Percentiles rank a stretch among this genome's conserved stretches.
Conservation (phyloP, 2,113 vertebrate species). For the Murina feae region DNA sequence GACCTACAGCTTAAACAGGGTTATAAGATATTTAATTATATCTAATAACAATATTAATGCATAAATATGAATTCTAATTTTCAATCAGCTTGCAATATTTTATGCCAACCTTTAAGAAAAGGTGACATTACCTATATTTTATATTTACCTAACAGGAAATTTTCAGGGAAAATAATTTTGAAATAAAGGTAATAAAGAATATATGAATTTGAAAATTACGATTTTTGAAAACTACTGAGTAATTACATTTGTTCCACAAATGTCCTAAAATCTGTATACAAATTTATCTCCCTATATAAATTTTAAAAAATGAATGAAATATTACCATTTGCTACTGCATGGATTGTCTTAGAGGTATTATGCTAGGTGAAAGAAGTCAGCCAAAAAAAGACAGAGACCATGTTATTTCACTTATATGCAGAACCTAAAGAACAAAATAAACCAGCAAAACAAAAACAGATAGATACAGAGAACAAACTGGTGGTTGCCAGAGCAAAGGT, state of each 20-base stretch:
- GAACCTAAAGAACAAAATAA: neutral
- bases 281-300: neutral
- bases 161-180: neutral
- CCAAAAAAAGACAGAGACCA: neutral
- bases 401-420: neutral
- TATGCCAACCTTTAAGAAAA: neutral
- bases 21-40: neutral
- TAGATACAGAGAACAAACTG: neutral
- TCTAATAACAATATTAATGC: neutral
- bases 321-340: neutral
- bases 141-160: neutral
- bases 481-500: neutral
- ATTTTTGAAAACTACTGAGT: neutral
- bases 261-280: neutral
- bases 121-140: neutral
- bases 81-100: neutral
- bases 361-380: neutral
- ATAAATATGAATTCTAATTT: neutral
- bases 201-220: neutral
- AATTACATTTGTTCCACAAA: neutral
- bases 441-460: neutral
- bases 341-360: neutral
- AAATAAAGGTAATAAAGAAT: neutral
- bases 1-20: neutral
- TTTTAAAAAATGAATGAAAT: neutral